These are phyloP conservation scores for Drosophila vallismaia DNA, from an alignment of 2,888 invertebrate genomes.

Conservation along the genomic window DNA sequence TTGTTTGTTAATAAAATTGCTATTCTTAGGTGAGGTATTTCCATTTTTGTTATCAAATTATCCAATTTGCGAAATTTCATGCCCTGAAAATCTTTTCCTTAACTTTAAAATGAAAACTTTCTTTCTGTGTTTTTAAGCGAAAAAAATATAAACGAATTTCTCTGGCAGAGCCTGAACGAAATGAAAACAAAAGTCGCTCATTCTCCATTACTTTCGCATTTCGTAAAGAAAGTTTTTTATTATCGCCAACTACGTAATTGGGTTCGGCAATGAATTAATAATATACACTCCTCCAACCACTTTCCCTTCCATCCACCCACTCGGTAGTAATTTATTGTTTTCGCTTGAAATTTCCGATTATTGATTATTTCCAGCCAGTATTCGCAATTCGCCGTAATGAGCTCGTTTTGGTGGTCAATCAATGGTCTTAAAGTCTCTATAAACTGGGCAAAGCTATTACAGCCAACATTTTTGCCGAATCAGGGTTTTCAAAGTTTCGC, in stretches of 20 bases:
- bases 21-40: too few relatives aligned
- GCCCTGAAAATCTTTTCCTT: background rate
- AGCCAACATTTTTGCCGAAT: background rate
- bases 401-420: conserved; percentile 58
- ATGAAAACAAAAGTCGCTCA: conserved; percentile 40
- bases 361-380: conserved; percentile 54
- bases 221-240: conserved; percentile 28
- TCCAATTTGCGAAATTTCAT: background rate
- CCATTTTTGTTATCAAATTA: too few relatives aligned
- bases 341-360: conserved; percentile 69
- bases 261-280: conserved; percentile 72
- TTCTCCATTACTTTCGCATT: conserved; percentile 19
- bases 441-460: background rate
- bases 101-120: background rate
- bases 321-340: conserved; percentile 68
- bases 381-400: conserved; percentile 48
- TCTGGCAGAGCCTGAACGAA: conserved; percentile 3
- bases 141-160: conserved; percentile 21
- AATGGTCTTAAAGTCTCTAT: conserved; percentile 53
- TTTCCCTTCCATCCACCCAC: background rate
- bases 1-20: too few relatives aligned
- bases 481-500: conserved; percentile 53
- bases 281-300: conserved; percentile 31
- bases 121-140: background rate
- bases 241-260: conserved; percentile 56